Base-by-base conservation (phyloP, 2,888 invertebrate genomes). In the Trachelus stipa region DNA sequence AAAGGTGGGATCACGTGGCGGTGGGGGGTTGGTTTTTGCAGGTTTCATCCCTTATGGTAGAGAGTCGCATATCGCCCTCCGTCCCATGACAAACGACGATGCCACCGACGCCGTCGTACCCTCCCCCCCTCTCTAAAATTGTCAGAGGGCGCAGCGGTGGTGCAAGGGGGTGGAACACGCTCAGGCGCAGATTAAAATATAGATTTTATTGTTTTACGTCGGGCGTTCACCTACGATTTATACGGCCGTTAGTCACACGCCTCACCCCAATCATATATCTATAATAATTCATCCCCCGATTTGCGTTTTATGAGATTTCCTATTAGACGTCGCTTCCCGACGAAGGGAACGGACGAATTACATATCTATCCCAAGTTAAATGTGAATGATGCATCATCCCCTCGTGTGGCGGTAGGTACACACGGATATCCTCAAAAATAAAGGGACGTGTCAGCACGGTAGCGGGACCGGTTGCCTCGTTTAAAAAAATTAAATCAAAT, bases 161-260 rank as follows among this genome's bases (percentile, higher is more conserved):
- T 76, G 80, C 56, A 30, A 74, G 31, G n/a, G 31, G 35, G 34
- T 31, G 79, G 80, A 79, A 78, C 40, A 80, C 79, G 80, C 79
- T 84, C 87, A 80, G 82, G 81, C 84, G 85, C 83, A 84, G 87
- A 89, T 90, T 90, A 89, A 89, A 90, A 89, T 90, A 90, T 89
- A 89, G 88, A 88, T 88, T 90, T 90, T 88, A 90, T 90, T 89
- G 90, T 89, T 89, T 89, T 86, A 84, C 85, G 83, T 83, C 81
- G 81, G 84, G 83, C 85, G 82, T 83, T 84, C 84, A 80, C 82
- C 80, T 78, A 82, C 85, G 86, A 89, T 89, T 88, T 88, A 88
- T 89, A 84, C 80, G 84, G 84, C 81, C 86, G 86, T 90, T 88
- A 88, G 85, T 89, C 89, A 89, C 81, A 78, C 85, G 80, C 81